Evolutionary conservation across 1,140 invertebrate species (phyloP).

Genomic region (Calephelis virginiensis): DNA sequence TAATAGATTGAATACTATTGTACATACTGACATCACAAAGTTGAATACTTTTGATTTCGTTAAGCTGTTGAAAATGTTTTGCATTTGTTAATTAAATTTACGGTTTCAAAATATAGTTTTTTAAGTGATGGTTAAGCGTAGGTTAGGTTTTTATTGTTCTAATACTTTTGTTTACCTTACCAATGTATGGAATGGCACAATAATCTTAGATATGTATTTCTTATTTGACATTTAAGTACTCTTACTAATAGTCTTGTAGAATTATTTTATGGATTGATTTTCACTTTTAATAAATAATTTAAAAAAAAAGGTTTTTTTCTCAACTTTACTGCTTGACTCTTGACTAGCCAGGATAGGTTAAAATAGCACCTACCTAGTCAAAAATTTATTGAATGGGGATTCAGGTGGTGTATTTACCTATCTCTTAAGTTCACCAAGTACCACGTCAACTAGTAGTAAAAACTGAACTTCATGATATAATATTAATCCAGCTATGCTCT

Average conservation of each 20-base stretch:
- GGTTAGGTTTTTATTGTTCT: conserved; percentile 48
- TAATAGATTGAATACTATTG: not conserved
- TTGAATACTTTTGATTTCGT: conserved; percentile 18
- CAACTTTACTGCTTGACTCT: not conserved
- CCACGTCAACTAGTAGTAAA: too few species aligned
- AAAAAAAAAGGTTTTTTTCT: conserved; percentile 34
- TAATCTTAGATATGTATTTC: conserved; percentile 39
- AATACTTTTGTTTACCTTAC: conserved; percentile 24
- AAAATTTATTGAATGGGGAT: too few species aligned
- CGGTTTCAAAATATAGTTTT: conserved; percentile 63
- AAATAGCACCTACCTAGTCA: not conserved
- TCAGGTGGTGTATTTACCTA: too few species aligned
- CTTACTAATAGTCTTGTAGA: conserved; percentile 65
- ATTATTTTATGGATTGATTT: conserved; percentile 70
- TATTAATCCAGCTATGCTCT: too few species aligned
- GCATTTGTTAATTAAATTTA: conserved; percentile 54
- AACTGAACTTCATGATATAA: too few species aligned
- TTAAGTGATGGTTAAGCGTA: conserved; percentile 40
- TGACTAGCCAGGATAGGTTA: not conserved
- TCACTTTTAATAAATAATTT: conserved; percentile 73
- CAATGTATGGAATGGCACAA: conserved; percentile 40
- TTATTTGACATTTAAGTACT: conserved; percentile 63
- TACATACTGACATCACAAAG: conserved; percentile 39
- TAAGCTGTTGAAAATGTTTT: conserved; percentile 32
- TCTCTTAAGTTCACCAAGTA: too few species aligned